Percentiles rank a stretch among this genome's conserved stretches.
Conservation (phyloP, 2,888 invertebrate species). For the Zhuqinia jingwanae region DNA sequence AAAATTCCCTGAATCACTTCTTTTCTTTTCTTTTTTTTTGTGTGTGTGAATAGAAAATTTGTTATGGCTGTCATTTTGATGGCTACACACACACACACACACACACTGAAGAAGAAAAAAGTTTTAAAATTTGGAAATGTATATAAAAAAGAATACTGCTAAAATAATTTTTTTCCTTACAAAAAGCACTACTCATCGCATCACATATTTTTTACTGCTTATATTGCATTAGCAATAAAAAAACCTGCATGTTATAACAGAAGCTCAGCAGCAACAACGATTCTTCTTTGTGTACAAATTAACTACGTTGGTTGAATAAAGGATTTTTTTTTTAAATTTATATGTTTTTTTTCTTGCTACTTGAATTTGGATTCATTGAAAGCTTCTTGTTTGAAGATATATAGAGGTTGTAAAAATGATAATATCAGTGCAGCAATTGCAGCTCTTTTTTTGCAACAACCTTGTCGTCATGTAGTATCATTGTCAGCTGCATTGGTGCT, state of each 20-base stretch:
- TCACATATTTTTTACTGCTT: no score
- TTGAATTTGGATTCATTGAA: background rate
- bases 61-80: constrained; percentile 36
- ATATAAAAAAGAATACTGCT: background rate
- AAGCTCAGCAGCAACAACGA: no score
- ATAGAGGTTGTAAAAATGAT: constrained; percentile 10
- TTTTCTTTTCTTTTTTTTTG: no score
- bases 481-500: background rate
- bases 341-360: background rate
- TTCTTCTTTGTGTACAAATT: background rate
- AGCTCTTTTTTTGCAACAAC: no score
- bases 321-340: background rate
- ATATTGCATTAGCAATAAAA: no score
- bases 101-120: background rate
- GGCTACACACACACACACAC: background rate
- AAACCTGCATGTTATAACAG: no score
- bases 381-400: background rate
- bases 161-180: background rate
- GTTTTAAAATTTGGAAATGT: background rate
- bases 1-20: background rate
- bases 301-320: background rate
- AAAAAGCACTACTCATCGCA: background rate
- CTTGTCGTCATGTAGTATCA: background rate
- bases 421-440: background rate
- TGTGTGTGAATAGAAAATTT: constrained; percentile 25